Base-by-base conservation (phyloP, 2,797 vertebrate genomes). In the Sciaenops ocellatus region DNA sequence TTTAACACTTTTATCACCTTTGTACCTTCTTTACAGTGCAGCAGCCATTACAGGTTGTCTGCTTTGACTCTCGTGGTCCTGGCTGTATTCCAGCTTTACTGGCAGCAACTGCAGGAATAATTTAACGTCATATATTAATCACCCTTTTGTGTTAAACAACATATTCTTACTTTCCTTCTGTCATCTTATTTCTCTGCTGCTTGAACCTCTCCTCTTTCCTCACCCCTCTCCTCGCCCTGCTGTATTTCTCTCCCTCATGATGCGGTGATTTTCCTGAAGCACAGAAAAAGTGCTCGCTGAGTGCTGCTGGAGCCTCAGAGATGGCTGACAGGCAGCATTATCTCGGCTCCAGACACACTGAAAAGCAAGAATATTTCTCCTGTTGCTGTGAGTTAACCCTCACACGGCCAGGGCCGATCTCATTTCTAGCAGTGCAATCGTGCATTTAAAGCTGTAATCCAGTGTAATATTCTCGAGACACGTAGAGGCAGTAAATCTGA, bases 221-320 rank as follows among this genome's bases (percentile, higher is more conserved):
- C 24, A 18, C 38, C 34, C 34, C 34, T 44, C 20, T 38, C 38
- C 61, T 30, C 5, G 3, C 38, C 46, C 64, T 54, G 64, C 60
- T 30, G 59, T 47, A 10, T 68, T n/a, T 67, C 57, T 71, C 50
- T 60, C 47, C 28, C 10, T 38, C 28, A 60, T 64, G 51, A 44
- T 63, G 59, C 44, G 50, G 1, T 51, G 56, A 56, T 69, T 80
- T 79, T 22, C 70, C 73, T 70, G 56, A 51, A 75, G 76, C 76
- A 54, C 65, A 66, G 83, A 62, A 17, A 59, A 66, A 62, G 44
- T 38, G 56, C 54, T 66, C 50, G 41, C 48, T 70, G 69, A 66
- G 60, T 61, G 48, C 24, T 76, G 76, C 80, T 52, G 69, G 22
- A 79, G 83, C 44, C 57, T 76, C 80, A 46, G 78, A 84, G 69